A percentile compares a stretch with the other conserved stretches of the same genome.
These are phyloP conservation scores for Ameiurus melas DNA, from an alignment of 2,113 vertebrate species.

Conservation along the genomic window DNA sequence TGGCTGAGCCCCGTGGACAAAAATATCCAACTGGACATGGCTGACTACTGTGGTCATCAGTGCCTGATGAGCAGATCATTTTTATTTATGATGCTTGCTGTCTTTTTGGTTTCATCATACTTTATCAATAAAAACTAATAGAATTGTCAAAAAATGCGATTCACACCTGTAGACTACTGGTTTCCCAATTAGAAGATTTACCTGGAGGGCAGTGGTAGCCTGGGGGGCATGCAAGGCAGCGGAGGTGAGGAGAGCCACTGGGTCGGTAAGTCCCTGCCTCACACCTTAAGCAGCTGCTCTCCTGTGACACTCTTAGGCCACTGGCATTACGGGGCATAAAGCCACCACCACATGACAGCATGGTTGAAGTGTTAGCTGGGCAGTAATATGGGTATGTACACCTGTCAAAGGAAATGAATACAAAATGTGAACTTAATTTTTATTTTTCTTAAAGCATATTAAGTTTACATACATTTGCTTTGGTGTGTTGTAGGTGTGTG, in stretches of 20 bases:
- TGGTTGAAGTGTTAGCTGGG: slow-evolving; percentile 75
- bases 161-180: not conserved
- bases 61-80: slow-evolving; percentile 66
- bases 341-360: slow-evolving; percentile 77
- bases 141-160: not conserved
- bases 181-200: slow-evolving; percentile 45
- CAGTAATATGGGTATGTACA: slow-evolving; percentile 87
- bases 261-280: slow-evolving; percentile 78
- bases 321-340: slow-evolving; percentile 77
- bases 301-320: slow-evolving; percentile 75
- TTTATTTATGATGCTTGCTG: not conserved
- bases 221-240: slow-evolving; percentile 82
- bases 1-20: slow-evolving; percentile 73
- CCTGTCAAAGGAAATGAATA: slow-evolving; percentile 63
- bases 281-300: slow-evolving; percentile 78
- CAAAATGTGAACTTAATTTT: not conserved
- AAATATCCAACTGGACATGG: slow-evolving; percentile 80
- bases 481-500: slow-evolving; percentile 71
- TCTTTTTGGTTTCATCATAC: not conserved
- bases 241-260: slow-evolving; percentile 40
- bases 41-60: slow-evolving; percentile 69
- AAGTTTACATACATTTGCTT: slow-evolving; percentile 76
- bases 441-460: not conserved
- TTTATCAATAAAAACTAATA: not conserved
- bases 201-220: slow-evolving; percentile 84